Evolutionary conservation across 2,888 invertebrate genomes (phyloP).

Genomic region (Sialis lutaria): DNA sequence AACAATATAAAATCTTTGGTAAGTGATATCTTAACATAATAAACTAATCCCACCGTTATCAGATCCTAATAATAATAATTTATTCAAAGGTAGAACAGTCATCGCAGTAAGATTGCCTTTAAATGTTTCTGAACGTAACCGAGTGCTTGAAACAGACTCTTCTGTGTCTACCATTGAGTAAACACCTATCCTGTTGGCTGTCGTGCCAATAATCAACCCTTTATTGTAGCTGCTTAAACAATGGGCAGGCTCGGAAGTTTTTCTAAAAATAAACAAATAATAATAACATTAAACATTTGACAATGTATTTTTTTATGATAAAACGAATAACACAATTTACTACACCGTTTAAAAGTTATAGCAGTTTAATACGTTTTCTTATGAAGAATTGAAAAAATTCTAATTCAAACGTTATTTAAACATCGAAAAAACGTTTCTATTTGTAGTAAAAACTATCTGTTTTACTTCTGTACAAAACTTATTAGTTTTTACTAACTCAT

Average conservation of each 20-base stretch:
- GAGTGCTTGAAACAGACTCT: constrained; percentile 66
- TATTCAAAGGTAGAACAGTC: constrained; percentile 77
- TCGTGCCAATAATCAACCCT: constrained; percentile 79
- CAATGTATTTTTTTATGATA: not conserved
- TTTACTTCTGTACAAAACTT: too few species aligned
- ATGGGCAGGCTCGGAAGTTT: constrained; percentile 83
- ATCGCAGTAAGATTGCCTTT: constrained; percentile 83
- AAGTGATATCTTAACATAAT: constrained; percentile 38
- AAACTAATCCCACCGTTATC: constrained; percentile 77
- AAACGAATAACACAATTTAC: not conserved
- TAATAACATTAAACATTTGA: not conserved
- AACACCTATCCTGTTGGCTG: constrained; percentile 81
- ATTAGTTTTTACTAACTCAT: too few species aligned
- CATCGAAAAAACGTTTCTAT: too few species aligned
- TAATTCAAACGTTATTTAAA: too few species aligned
- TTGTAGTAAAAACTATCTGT: too few species aligned
- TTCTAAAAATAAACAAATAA: constrained; percentile 45
- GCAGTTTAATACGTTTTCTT: too few species aligned
- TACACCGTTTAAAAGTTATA: too few species aligned
- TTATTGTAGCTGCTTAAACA: constrained; percentile 64
- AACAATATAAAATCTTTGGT: not conserved
- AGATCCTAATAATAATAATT: constrained; percentile 75
- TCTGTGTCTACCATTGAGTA: constrained; percentile 55
- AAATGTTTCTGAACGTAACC: constrained; percentile 75
- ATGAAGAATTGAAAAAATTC: too few species aligned